Evolutionary conservation across 2,113 vertebrate genomes (phyloP).

Genomic region (Mesitornis unicolor): DNA sequence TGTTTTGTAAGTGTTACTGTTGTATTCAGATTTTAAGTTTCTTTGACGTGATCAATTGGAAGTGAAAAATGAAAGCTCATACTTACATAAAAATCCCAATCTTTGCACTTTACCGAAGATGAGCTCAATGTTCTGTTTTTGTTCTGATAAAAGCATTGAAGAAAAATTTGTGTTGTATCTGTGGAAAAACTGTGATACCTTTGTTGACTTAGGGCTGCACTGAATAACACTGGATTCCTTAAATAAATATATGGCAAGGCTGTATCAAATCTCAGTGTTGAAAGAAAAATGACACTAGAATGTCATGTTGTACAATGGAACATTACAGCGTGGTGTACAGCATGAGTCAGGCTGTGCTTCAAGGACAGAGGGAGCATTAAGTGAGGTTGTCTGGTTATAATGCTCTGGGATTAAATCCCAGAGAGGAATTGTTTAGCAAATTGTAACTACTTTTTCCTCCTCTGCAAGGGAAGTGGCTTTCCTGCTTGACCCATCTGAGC

Average conservation of each 20-base stretch:
- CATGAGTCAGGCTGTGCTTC: not conserved
- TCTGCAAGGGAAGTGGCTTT: not conserved
- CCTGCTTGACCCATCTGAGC: not conserved
- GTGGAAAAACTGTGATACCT: not conserved
- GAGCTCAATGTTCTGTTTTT: not conserved
- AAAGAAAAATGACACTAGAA: not conserved
- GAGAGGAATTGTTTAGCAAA: not conserved
- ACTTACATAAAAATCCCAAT: not conserved
- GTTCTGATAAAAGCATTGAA: not conserved
- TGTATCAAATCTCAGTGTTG: not conserved
- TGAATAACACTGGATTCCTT: not conserved
- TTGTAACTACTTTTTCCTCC: not conserved
- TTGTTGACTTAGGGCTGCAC: not conserved
- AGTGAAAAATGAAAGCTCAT: not conserved
- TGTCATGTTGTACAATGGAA: rapidly evolving
- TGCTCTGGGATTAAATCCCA: not conserved
- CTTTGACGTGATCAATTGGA: not conserved
- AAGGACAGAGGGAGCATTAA: not conserved
- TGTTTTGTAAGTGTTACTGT: conserved; percentile 84
- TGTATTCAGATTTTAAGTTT: not conserved
- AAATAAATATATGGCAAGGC: not conserved
- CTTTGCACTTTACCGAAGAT: not conserved
- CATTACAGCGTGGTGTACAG: not conserved
- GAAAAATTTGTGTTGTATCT: not conserved
- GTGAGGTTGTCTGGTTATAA: not conserved